Evolutionary conservation across 2,113 vertebrate species (phyloP), one percentile per base, ranked within the genome.

Genomic region (Solea senegalensis): DNA sequence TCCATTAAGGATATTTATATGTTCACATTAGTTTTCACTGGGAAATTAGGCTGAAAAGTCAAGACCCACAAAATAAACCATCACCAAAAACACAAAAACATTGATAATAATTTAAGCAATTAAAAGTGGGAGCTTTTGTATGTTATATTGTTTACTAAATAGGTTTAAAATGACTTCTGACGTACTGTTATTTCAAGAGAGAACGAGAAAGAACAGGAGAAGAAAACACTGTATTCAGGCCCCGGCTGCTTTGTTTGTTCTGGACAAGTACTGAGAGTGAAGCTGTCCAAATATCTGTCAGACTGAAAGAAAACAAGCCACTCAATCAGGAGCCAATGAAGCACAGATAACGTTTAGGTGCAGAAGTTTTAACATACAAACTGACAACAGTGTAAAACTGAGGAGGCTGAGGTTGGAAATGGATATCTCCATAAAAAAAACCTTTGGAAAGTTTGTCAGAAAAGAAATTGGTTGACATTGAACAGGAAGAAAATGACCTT

Each of bases 221-320:
- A 16, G 41, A 78, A 61, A 78, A 41, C 45, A 39, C 49, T n/a
- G 44, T 40, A 14, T 68, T 70, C 9, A 59, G 50, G 10, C 26
- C n/a, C 0, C 43, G 41, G 5, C 63, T 44, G 41, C 34, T 34
- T 34, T 83, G 51, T 73, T 81, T 72, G 67, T 39, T 64, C 61
- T 81, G 74, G 78, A 73, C 0, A 50, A 63, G 51, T n/a, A 52
- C 26, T 57, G 13, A 7, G 64, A 76, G 74, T 50, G 54, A 66
- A 46, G 72, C 54, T 64, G 69, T 73, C 69, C 78, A 74, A 69
- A 62, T 80, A 78, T 67, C 51, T 76, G 70, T 72, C 66, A 65
- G 72, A 13, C 61, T 67, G 50, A 82, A 70, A 60, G 63, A 74
- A 84, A 74, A 84, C 54, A 58, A 76, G 61, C 14, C 28, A 43